Conservation (phyloP, 2,113 vertebrate species). For the Mastomys coucha region DNA sequence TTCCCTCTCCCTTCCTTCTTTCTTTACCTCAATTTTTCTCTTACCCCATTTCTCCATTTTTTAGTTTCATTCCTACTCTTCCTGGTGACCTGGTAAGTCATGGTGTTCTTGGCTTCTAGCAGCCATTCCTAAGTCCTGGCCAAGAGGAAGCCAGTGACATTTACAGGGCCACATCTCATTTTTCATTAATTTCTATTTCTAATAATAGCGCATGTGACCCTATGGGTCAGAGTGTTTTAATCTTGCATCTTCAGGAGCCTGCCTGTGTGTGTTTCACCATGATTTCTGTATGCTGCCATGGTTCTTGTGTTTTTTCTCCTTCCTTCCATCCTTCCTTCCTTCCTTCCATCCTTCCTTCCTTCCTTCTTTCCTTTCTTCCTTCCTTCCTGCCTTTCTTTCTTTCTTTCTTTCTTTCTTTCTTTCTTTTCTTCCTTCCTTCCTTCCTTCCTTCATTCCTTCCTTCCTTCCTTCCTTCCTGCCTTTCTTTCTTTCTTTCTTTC, state of each 20-base stretch:
- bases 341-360: too few species aligned
- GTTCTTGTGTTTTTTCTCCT: background rate
- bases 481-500: too few species aligned
- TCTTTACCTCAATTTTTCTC: background rate
- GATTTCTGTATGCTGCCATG: background rate
- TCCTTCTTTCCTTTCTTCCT: too few species aligned
- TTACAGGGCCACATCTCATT: background rate
- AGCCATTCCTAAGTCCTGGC: background rate
- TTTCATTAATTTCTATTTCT: background rate
- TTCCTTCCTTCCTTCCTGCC: too few species aligned
- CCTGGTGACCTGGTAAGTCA: background rate
- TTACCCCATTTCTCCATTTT: background rate
- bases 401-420: rapidly evolving
- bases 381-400: rapidly evolving
- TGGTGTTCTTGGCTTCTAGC: background rate
- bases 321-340: background rate
- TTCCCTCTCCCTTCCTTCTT: background rate
- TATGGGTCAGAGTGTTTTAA: background rate
- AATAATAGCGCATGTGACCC: background rate
- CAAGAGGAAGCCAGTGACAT: background rate
- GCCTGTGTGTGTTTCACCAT: background rate
- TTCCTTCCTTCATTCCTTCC: background rate
- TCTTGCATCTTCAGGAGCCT: background rate
- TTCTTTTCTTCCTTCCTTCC: rapidly evolving
- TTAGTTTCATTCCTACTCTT: background rate